Conservation (phyloP, 2,888 invertebrate species). For the Phasia obesa region DNA sequence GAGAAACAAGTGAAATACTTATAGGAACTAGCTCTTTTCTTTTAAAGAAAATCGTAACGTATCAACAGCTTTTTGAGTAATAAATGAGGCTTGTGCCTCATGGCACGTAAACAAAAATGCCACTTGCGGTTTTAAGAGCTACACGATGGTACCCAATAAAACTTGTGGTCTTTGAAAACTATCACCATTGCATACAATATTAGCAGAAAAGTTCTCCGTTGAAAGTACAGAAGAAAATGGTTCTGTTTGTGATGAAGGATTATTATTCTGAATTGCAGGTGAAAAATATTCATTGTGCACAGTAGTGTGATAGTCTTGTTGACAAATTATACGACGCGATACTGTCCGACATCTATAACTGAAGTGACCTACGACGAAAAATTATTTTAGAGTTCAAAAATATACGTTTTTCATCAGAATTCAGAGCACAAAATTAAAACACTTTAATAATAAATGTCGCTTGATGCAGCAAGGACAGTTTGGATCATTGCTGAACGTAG, state of each 20-base stretch:
- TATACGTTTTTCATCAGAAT: constrained; percentile 15
- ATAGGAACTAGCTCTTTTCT: too few relatives aligned
- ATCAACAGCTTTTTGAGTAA: too few relatives aligned
- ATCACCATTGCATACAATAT: constrained; percentile 9
- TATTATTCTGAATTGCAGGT: neutral
- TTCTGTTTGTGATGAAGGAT: neutral
- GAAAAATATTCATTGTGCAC: constrained; percentile 28
- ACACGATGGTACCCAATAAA: constrained; percentile 34
- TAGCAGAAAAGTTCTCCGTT: constrained; percentile 9
- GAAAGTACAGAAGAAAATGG: neutral
- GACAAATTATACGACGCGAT: constrained; percentile 8
- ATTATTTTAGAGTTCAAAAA: constrained; percentile 11
- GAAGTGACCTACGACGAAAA: constrained; percentile 30
- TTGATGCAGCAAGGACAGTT: constrained; percentile 46
- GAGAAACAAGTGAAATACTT: too few relatives aligned
- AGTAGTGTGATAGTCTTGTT: constrained; percentile 15
- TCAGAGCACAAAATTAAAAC: constrained; percentile 51
- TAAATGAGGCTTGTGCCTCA: too few relatives aligned
- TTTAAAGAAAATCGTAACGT: too few relatives aligned
- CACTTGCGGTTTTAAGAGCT: constrained; percentile 20
- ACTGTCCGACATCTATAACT: neutral
- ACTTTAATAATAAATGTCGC: constrained; percentile 40
- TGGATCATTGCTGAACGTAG: neutral
- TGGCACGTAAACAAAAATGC: too few relatives aligned
- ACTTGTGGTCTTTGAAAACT: constrained; percentile 21